These are phyloP conservation scores for Hemibagrus guttatus DNA, from an alignment of 2,797 vertebrate species.

Conservation along the genomic window DNA sequence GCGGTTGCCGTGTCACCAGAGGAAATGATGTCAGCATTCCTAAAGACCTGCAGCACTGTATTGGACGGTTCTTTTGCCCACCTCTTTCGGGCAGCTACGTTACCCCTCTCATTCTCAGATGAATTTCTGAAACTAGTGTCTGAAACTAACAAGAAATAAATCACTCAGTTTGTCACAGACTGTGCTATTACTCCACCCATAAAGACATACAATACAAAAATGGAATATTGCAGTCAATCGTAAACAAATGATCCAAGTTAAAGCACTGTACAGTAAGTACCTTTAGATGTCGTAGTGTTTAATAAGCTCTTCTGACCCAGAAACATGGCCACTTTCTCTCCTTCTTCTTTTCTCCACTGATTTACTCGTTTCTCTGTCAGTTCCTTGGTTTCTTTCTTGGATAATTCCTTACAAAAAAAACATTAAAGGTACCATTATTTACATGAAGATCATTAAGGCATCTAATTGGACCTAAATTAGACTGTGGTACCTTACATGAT, in stretches of 20 bases:
- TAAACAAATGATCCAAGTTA: background rate
- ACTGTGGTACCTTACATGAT: background rate
- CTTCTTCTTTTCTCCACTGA: conserved; percentile 66
- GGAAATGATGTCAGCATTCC: conserved; percentile 75
- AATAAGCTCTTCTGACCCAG: conserved; percentile 70
- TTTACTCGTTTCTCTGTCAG: conserved; percentile 54
- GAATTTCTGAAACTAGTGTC: conserved; percentile 29
- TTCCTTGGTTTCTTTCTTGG: conserved; percentile 42
- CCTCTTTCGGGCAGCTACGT: conserved; percentile 63
- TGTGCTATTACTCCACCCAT: background rate
- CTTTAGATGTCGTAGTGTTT: conserved; percentile 65
- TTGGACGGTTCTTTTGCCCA: conserved; percentile 74
- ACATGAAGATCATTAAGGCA: background rate
- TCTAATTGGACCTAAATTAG: background rate
- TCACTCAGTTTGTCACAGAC: background rate
- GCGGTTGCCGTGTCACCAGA: conserved; percentile 68
- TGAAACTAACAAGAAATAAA: conserved; percentile 20
- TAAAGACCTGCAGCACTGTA: conserved; percentile 71
- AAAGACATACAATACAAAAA: background rate
- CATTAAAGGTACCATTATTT: background rate
- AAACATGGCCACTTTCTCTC: conserved; percentile 62
- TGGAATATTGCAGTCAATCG: background rate
- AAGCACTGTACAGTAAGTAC: conserved; percentile 57
- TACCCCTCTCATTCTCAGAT: conserved; percentile 32
- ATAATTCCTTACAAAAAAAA: conserved; percentile 11